These are phyloP conservation scores for Drosophila sulfurigaster DNA, from an alignment of 1,140 invertebrate genomes.

Conservation along the genomic window DNA sequence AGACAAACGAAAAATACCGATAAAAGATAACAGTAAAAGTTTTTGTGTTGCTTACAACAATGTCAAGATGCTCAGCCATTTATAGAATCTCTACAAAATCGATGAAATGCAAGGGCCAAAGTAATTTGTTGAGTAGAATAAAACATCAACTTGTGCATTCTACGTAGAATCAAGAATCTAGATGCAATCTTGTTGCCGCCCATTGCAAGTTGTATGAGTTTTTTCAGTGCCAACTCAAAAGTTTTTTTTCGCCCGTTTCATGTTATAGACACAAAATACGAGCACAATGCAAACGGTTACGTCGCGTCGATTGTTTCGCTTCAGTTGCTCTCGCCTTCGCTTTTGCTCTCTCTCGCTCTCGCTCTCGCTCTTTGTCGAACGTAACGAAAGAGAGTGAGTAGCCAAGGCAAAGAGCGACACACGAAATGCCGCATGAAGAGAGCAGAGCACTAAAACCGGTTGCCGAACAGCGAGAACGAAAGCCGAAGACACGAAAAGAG, in stretches of 20 bases:
- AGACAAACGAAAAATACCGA: too few relatives aligned
- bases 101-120: neutral
- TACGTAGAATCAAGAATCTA: neutral
- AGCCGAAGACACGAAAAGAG: conserved; percentile 3
- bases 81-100: too few relatives aligned
- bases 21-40: too few relatives aligned
- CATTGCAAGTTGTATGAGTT: neutral
- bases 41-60: too few relatives aligned
- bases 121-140: neutral
- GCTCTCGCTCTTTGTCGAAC: neutral
- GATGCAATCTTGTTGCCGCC: conserved; percentile 14
- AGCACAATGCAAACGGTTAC: neutral
- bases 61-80: too few relatives aligned
- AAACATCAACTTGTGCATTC: neutral
- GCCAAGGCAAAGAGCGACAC: conserved; percentile 7
- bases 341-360: too few relatives aligned
- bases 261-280: conserved; percentile 3
- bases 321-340: neutral
- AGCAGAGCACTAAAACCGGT: conserved; percentile 29
- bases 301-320: neutral
- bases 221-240: neutral
- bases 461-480: conserved; percentile 20
- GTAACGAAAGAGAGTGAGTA: conserved; percentile 17
- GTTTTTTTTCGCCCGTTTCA: neutral
- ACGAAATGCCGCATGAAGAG: conserved; percentile 8